These are phyloP conservation scores for Aeoliscus strigatus DNA, from an alignment of 2,797 vertebrate genomes.

Conservation along the genomic window DNA sequence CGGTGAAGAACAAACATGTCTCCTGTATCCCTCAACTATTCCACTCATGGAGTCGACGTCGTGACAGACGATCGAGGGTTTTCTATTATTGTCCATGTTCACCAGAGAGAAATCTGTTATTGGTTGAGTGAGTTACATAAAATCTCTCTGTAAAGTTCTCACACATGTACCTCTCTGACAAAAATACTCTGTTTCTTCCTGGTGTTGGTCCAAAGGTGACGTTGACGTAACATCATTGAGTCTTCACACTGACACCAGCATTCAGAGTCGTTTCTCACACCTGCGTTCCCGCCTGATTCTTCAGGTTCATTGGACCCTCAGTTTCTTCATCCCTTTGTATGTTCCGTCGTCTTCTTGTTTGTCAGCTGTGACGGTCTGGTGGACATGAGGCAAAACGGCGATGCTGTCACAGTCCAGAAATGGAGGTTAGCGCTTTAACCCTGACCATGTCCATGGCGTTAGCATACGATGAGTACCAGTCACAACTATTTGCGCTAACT, in stretches of 20 bases:
- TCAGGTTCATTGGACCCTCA: slow-evolving; percentile 36
- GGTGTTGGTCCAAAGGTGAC: slow-evolving; percentile 8
- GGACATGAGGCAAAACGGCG: slow-evolving; percentile 32
- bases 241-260: too few relatives aligned
- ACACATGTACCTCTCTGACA: slow-evolving; percentile 27
- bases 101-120: slow-evolving; percentile 7
- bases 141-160: slow-evolving; percentile 16
- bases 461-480: too few relatives aligned
- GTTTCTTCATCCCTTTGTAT: slow-evolving; percentile 3
- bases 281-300: slow-evolving; percentile 30
- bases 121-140: slow-evolving; percentile 46
- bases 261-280: slow-evolving; percentile 23
- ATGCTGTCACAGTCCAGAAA: too few relatives aligned
- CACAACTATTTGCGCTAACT: too few relatives aligned
- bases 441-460: too few relatives aligned
- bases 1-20: too few relatives aligned
- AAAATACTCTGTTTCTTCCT: slow-evolving; percentile 28
- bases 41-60: slow-evolving; percentile 4
- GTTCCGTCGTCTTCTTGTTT: slow-evolving; percentile 7
- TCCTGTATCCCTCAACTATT: slow-evolving; percentile 1
- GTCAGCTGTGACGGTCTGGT: slow-evolving; percentile 20
- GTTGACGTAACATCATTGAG: not conserved
- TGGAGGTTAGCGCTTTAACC: too few relatives aligned
- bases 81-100: slow-evolving; percentile 27
- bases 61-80: not conserved